phyloP scores from a whole-genome alignment of 2,113 vertebrate species.

The Pachypanchax playfairii region DNA sequence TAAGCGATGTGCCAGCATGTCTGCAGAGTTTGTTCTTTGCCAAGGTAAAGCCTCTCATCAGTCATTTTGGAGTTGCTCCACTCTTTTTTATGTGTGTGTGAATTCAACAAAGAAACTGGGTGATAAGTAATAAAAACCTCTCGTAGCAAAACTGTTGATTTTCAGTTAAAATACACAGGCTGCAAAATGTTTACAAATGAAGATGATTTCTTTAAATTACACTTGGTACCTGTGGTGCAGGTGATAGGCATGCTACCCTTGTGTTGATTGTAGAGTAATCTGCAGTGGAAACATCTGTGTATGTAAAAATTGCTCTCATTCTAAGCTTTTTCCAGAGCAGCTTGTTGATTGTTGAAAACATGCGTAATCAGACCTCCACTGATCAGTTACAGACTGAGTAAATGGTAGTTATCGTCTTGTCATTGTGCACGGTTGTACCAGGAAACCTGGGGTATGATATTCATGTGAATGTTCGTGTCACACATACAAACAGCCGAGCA shows the following conservation, averaged over 20 bases:
- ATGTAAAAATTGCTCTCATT: background rate
- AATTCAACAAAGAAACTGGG: constrained; percentile 6
- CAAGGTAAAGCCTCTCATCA: constrained; percentile 19
- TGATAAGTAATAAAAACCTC: constrained; percentile 12
- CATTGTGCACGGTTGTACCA: background rate
- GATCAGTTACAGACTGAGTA: background rate
- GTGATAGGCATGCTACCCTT: background rate
- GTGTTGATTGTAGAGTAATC: background rate
- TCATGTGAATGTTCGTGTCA: too few relatives aligned
- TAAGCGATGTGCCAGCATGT: constrained; percentile 13
- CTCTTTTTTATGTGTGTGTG: constrained; percentile 9
- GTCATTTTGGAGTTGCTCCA: constrained; percentile 8
- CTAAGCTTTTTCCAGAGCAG: too few relatives aligned
- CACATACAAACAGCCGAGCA: background rate
- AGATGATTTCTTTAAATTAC: constrained; percentile 2
- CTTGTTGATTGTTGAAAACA: background rate
- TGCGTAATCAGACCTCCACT: background rate
- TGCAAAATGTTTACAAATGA: constrained; percentile 7
- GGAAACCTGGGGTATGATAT: background rate
- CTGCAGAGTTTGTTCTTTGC: constrained; percentile 8
- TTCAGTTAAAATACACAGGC: background rate
- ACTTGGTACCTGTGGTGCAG: background rate
- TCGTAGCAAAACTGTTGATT: background rate
- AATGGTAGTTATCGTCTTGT: background rate
- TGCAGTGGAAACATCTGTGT: background rate